Conservation (phyloP, 2,888 invertebrate genomes). For the Nemotelus pantherinus region DNA sequence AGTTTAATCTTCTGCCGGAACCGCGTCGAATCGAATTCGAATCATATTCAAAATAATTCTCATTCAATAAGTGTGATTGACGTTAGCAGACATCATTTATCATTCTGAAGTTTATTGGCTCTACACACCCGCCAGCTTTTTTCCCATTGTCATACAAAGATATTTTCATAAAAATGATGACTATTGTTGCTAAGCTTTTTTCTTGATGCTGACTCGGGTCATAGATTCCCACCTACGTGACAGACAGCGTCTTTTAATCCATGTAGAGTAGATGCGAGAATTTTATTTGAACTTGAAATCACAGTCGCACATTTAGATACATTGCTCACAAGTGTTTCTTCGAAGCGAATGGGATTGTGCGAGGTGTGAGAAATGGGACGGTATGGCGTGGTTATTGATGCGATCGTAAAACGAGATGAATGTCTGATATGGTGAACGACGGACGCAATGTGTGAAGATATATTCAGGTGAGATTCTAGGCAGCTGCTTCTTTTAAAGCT, state of each 20-base stretch:
- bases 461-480: neutral
- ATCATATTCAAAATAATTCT: conserved; percentile 11
- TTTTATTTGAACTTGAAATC: conserved; percentile 12
- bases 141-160: neutral
- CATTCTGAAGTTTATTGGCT: neutral
- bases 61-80: conserved; percentile 9
- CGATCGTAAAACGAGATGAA: conserved; percentile 34
- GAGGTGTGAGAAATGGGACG: conserved; percentile 39
- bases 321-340: conserved; percentile 32
- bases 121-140: conserved; percentile 3
- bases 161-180: conserved; percentile 14
- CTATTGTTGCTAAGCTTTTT: conserved; percentile 32
- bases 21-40: conserved; percentile 4
- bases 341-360: neutral
- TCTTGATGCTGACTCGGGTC: neutral
- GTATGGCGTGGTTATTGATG: conserved; percentile 21
- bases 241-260: neutral
- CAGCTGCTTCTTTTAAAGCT: neutral
- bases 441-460: conserved; percentile 5
- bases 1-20: neutral
- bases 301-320: conserved; percentile 22
- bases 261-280: neutral
- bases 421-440: conserved; percentile 21
- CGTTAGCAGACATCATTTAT: conserved; percentile 26
- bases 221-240: conserved; percentile 26